Base-by-base conservation (phyloP, 2,888 invertebrate genomes). In the Trypoxylon attenuatum region DNA sequence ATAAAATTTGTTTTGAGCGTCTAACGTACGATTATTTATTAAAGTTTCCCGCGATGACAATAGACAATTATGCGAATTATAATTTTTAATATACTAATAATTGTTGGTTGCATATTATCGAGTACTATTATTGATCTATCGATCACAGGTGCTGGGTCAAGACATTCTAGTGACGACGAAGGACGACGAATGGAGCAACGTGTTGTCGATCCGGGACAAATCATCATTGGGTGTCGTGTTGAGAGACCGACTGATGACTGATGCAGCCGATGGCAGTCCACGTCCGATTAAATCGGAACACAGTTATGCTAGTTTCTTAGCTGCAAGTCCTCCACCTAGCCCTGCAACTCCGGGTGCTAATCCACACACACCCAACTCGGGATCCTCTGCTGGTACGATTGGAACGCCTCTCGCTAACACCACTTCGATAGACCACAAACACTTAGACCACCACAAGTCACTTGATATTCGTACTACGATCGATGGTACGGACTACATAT, bases 241-340 rank as follows among this genome's bases (percentile, higher is more conserved):
- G 22, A 94, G 96, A 87, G 97, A 97, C 88, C 91, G 95, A 82
- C 90, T 97, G 78, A 95, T 96, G 93, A 94, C 95, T 8, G 96
- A 95, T 81, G 96, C 96, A 2, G 93, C 94, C 18, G 90, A 96
- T 51, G 94, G 94, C 71, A 89, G 88, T 23, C 84, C 84, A 43
- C 92, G 93, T 51, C 96, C 96, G 73, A 96, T 97, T 86, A 96
- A 96, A 89, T 93, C 94, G 68, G 96, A 97, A 88, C 97, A 97
- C 89, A 96, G 96, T 72, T 97, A 97, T 90, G n/a, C n/a, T n/a
- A 96, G 96, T 86, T 82, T 89, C 21, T 76, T 88, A 19, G 73
- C 83, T 1, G 83, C 84, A 56, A 84, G 84, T 73, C 82, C 83
- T 15, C 87, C 84, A 4, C 78, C 79, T 5, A 84, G 82, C 52